Conservation (phyloP, 2,888 invertebrate genomes). For the Leptopilina drosophilae region DNA sequence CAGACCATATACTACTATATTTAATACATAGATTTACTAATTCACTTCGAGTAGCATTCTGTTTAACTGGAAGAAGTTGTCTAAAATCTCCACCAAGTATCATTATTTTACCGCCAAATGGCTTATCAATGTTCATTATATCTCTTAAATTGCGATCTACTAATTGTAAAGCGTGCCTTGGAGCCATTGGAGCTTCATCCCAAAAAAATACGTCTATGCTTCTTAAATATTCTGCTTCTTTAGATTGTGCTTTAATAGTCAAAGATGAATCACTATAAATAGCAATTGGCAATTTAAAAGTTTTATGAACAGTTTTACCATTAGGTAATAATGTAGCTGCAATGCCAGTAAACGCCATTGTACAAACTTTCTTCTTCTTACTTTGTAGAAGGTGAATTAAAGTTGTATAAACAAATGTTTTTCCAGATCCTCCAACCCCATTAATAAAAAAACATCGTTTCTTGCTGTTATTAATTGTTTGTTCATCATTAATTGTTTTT, state of each 20-base stretch:
- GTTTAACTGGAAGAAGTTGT: constrained; percentile 44
- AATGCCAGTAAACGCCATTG: no score
- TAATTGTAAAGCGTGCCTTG: constrained; percentile 56
- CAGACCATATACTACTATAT: constrained; percentile 54
- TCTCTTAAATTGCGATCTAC: constrained; percentile 57
- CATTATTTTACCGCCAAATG: constrained; percentile 46
- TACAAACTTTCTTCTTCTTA: constrained; percentile 9
- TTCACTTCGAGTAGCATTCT: constrained; percentile 45
- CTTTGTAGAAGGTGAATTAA: constrained; percentile 51
- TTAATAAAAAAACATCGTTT: neutral
- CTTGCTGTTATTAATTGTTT: neutral
- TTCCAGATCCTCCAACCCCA: no score
- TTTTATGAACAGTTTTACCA: constrained; percentile 69
- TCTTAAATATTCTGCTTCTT: constrained; percentile 54
- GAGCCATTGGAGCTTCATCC: constrained; percentile 47
- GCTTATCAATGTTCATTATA: constrained; percentile 54
- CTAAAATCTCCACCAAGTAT: constrained; percentile 44
- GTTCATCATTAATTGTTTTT: neutral
- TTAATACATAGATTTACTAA: constrained; percentile 47
- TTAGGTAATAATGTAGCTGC: constrained; percentile 62
- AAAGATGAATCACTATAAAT: constrained; percentile 51
- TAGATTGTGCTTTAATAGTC: constrained; percentile 55
- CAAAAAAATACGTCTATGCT: constrained; percentile 41
- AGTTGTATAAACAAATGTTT: neutral
- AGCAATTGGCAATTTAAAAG: neutral